Evolutionary conservation across 2,888 invertebrate species (phyloP).

Genomic region (Synergus japonicus): DNA sequence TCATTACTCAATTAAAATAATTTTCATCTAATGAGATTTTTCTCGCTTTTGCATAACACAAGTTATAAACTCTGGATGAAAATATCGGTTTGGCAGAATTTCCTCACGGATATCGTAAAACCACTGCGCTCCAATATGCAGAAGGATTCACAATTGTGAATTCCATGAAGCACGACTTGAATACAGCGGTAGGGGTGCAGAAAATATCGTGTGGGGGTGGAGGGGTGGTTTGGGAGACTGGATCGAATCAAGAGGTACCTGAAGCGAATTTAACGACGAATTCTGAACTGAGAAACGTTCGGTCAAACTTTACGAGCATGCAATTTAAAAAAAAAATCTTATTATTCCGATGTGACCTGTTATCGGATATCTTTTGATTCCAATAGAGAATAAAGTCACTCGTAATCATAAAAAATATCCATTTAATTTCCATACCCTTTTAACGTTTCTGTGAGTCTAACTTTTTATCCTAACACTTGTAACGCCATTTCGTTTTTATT

Average conservation of each 20-base stretch:
- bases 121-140: neutral
- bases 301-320: neutral
- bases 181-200: neutral
- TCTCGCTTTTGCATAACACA: neutral
- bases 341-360: neutral
- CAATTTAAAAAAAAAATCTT: neutral
- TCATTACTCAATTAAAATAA: neutral
- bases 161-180: neutral
- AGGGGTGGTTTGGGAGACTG: neutral
- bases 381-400: neutral
- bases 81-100: constrained; percentile 6
- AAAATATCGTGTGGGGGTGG: neutral
- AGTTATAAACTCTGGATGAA: constrained; percentile 2
- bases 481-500: neutral
- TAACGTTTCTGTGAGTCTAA: neutral
- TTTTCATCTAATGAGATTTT: neutral
- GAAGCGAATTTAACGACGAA: neutral
- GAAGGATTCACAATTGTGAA: constrained; percentile 7
- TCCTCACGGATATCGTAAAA: constrained; percentile 2
- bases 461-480: neutral
- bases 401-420: neutral
- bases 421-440: neutral
- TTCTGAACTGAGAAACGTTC: neutral
- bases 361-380: neutral
- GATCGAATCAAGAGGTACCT: neutral